Percentiles rank a stretch among this genome's conserved stretches.
Evolutionary conservation across 2,797 vertebrate species (phyloP).

Genomic region (Sebastes hubbsi): DNA sequence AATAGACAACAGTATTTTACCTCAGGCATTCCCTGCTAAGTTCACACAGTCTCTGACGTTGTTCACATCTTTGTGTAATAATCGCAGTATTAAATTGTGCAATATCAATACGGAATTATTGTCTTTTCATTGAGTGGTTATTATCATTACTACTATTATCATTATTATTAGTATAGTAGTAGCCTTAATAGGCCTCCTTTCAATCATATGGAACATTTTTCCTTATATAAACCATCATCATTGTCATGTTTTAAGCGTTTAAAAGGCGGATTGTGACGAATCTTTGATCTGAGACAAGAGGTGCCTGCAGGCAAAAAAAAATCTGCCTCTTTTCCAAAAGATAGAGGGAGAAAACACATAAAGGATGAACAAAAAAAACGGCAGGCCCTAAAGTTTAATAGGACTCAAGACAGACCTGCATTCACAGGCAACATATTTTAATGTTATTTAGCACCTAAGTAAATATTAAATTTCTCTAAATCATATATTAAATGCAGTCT

Average conservation of each 20-base stretch:
- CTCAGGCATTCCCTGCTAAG: constrained; percentile 74
- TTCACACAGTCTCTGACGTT: constrained; percentile 69
- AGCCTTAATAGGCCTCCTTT: constrained; percentile 1
- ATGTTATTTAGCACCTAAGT: neutral
- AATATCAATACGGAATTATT: constrained; percentile 73
- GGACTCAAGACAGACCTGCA: neutral
- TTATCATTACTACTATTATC: constrained; percentile 1
- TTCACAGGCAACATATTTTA: neutral
- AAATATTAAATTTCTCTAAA: neutral
- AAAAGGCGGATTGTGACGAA: constrained; percentile 42
- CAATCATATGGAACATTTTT: neutral
- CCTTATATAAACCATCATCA: constrained; percentile 33
- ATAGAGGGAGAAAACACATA: constrained; percentile 15
- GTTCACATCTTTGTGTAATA: constrained; percentile 78
- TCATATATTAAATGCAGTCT: neutral
- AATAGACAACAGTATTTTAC: constrained; percentile 73
- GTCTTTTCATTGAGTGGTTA: constrained; percentile 70
- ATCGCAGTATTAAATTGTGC: constrained; percentile 83
- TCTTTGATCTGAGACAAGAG: constrained; percentile 59
- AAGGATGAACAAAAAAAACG: constrained; percentile 23
- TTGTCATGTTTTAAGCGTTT: constrained; percentile 41
- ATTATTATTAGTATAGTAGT: neutral
- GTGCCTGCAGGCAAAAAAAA: constrained; percentile 45
- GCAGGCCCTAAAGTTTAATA: constrained; percentile 34
- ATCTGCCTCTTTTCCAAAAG: constrained; percentile 35